A percentile compares a stretch with the other conserved stretches of the same genome.
These are phyloP conservation scores for Phylloscopus trochilus DNA, from an alignment of 2,113 vertebrate genomes.

Conservation along the genomic window DNA sequence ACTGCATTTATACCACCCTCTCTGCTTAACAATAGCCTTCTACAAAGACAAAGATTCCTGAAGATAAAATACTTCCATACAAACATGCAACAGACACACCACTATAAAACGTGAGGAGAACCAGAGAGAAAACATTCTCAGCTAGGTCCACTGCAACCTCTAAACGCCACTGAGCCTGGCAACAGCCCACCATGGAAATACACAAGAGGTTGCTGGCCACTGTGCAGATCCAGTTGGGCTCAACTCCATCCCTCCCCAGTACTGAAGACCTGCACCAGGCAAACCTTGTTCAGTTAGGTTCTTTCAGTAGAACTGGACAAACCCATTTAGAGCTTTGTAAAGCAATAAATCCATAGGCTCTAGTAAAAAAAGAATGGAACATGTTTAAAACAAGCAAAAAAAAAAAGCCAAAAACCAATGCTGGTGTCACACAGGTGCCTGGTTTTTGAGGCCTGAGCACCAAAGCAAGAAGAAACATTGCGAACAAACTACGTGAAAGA, in stretches of 20 bases:
- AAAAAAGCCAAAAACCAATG: neutral
- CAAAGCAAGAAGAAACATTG: neutral
- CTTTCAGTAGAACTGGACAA: neutral
- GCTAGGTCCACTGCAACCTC: accelerated
- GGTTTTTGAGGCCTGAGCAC: neutral
- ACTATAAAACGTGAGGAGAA: neutral
- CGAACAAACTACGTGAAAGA: neutral
- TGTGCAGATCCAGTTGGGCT: neutral
- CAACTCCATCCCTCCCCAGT: neutral
- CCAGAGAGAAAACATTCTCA: neutral
- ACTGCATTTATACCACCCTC: neutral
- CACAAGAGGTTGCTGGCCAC: neutral
- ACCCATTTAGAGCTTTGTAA: neutral
- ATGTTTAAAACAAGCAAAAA: neutral
- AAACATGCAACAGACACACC: neutral
- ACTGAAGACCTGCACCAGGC: neutral
- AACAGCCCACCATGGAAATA: neutral
- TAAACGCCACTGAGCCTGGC: neutral
- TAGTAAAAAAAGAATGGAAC: neutral
- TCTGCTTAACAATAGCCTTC: neutral
- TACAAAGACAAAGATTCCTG: neutral
- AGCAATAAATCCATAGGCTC: neutral
- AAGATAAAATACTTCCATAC: neutral
- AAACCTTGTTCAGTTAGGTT: neutral
- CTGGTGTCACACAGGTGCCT: neutral